These are phyloP conservation scores for Chloropsis hardwickii DNA, from an alignment of 2,113 vertebrate species.

Conservation along the genomic window DNA sequence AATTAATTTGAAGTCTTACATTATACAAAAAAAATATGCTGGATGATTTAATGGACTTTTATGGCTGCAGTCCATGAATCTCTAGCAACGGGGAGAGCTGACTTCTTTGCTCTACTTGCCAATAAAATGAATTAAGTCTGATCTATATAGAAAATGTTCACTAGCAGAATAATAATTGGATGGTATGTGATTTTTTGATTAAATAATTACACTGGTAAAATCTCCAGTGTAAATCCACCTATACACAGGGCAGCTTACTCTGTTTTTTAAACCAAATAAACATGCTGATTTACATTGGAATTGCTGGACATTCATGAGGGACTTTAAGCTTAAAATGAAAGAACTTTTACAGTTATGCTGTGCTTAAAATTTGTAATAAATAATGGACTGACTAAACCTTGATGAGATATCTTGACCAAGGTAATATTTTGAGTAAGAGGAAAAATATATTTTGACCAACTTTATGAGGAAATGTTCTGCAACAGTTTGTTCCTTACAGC, in stretches of 20 bases:
- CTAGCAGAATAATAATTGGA: background rate
- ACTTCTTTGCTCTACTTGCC: background rate
- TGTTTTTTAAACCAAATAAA: background rate
- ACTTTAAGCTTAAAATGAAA: background rate
- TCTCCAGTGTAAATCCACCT: background rate
- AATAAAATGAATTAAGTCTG: slow-evolving; percentile 15
- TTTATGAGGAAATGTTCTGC: background rate
- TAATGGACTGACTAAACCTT: background rate
- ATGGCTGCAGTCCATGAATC: background rate
- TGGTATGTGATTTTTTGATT: background rate
- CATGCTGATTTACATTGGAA: background rate
- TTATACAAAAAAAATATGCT: background rate
- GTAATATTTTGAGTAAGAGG: background rate
- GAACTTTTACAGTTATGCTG: background rate
- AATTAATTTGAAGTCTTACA: background rate
- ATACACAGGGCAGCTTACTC: background rate
- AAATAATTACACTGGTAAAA: background rate
- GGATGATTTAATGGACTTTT: background rate
- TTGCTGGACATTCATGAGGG: background rate
- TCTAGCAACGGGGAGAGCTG: background rate
- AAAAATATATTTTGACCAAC: background rate
- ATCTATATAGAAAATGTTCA: background rate
- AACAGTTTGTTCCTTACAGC: background rate
- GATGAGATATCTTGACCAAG: background rate
- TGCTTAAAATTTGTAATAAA: background rate